These are phyloP conservation scores for Anoplopoma fimbria DNA, from an alignment of 2,113 vertebrate genomes.

Conservation along the genomic window DNA sequence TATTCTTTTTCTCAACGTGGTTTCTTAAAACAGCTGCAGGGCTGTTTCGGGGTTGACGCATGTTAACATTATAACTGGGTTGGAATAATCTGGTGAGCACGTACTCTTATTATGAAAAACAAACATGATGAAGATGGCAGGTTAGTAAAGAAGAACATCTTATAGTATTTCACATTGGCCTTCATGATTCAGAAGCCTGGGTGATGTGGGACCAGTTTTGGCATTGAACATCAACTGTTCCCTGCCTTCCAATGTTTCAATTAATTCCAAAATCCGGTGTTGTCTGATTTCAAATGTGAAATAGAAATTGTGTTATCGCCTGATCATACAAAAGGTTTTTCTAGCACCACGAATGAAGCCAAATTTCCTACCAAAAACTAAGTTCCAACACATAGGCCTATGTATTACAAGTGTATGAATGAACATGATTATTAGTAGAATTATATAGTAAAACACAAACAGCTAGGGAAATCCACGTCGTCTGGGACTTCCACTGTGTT, in stretches of 20 bases:
- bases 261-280: background rate
- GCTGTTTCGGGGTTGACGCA: constrained; percentile 31
- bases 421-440: background rate
- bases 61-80: constrained; percentile 35
- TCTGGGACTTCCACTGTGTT: constrained; percentile 16
- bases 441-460: background rate
- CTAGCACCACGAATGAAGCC: background rate
- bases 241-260: background rate
- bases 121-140: constrained; percentile 13
- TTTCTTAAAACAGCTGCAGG: constrained; percentile 66
- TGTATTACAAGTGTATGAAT: background rate
- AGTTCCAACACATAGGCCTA: background rate
- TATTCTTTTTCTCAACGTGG: constrained; percentile 40
- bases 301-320: background rate
- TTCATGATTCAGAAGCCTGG: background rate
- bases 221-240: background rate
- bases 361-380: background rate
- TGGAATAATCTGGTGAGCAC: constrained; percentile 51
- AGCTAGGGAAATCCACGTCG: constrained; percentile 13
- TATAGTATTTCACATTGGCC: background rate
- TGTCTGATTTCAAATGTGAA: background rate
- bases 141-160: background rate
- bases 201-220: background rate
- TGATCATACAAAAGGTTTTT: background rate
- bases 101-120: background rate